Conservation (phyloP, 1,140 invertebrate species). For the Pollicipes pollicipes region DNA sequence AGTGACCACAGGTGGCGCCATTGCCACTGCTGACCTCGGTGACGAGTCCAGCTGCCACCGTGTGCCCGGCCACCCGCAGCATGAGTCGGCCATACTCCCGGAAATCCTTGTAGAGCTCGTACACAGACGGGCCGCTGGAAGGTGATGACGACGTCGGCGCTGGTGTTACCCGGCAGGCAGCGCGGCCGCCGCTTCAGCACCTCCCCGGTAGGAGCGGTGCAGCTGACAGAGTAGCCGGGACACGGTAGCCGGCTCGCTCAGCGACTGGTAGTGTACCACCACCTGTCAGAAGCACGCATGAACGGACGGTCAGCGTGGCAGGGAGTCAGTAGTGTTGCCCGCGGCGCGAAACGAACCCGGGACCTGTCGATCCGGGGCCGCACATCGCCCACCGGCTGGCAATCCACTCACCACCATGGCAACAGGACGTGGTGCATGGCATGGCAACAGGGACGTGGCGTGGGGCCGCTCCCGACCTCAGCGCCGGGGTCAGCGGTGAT, state of each 20-base stretch:
- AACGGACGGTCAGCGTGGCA: too few relatives aligned
- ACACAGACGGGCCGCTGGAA: conserved; percentile 68
- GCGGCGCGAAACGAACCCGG: too few relatives aligned
- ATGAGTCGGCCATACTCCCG: conserved; percentile 86
- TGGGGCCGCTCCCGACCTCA: too few relatives aligned
- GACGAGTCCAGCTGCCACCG: conserved; percentile 84
- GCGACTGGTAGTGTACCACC: conserved; percentile 74
- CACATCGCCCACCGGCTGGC: too few relatives aligned
- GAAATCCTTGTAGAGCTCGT: conserved; percentile 70
- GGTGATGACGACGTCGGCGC: conserved; percentile 76
- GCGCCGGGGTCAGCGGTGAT: too few relatives aligned
- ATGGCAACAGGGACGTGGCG: too few relatives aligned
- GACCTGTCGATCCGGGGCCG: too few relatives aligned
- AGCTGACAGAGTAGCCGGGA: conserved; percentile 66
- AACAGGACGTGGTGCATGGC: too few relatives aligned
- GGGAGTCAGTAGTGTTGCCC: too few relatives aligned
- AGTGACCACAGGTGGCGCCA: too few relatives aligned
- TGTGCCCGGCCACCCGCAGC: conserved; percentile 65
- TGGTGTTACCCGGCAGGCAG: conserved; percentile 73
- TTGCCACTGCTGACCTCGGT: conserved; percentile 35
- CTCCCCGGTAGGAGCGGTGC: conserved; percentile 79
- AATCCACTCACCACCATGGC: too few relatives aligned
- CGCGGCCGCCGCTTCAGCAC: conserved; percentile 74
- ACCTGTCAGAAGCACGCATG: conserved; percentile 39
- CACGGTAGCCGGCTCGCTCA: conserved; percentile 74